Base-by-base conservation (phyloP, 1,140 invertebrate genomes). In the Heliconius congener region DNA sequence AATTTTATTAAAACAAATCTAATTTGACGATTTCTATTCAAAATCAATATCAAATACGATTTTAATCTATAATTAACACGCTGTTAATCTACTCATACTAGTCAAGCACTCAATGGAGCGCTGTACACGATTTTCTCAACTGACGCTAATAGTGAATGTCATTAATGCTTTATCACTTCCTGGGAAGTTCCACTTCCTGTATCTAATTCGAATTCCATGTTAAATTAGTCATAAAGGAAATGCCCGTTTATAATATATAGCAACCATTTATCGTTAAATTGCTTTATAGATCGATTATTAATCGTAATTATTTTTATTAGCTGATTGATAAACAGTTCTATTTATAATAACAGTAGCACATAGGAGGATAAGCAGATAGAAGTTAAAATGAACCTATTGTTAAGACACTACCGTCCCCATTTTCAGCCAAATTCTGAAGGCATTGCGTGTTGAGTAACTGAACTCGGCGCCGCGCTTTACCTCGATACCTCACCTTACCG, bases 81-180 rank as follows among this genome's bases (percentile, higher is more conserved):
- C 3, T 66, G 3, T 27, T 57, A 57, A 57, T 57, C 6, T 57
- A 57, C 55, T 57, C 55, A 57, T n/a, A 57, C n/a, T 16, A 66
- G 60, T 66, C 60, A 30, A 66, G 37, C 60, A 46, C 42, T 66
- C 57, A 74, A 55, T 23, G 50, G 50, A 74, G 8, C 74, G 39
- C 34, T 79, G 11, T 30, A 27, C 71, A 76, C 77, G 42, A 78
- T 78, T 71, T 82, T 80, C 81, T 80, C 76, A 74, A 74, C 39
- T 72, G 70, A 23, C 37, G 78, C 72, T 82, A 82, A 82, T 82
- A 82, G 76, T 73, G 66, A 77, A 77, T 75, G 78, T 66, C 76
- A 80, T 82, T 82, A 80, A 82, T 78, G 81, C 73, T 82, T 78
- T 82, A 82, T 82, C 78, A 80, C 79, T 80, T 82, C 74, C 71